These are phyloP conservation scores for Ditylenchus dipsaci DNA, from an alignment of 1,140 invertebrate species.

Conservation along the genomic window DNA sequence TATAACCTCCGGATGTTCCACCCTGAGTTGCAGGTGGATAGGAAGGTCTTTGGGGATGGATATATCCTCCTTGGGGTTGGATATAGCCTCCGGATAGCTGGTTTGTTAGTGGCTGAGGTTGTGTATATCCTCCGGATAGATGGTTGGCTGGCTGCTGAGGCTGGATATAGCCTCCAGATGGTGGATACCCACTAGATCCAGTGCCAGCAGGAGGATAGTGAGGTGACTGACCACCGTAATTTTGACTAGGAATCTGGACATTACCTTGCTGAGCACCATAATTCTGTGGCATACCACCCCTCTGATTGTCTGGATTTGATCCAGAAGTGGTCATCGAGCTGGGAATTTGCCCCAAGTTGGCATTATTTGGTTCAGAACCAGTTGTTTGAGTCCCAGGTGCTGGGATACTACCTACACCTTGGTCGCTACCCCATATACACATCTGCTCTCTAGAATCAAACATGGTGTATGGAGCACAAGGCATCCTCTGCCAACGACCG, in stretches of 20 bases:
- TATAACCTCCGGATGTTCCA: background rate
- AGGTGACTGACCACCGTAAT: too few relatives aligned
- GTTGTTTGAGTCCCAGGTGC: too few relatives aligned
- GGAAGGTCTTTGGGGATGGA: slow-evolving; percentile 14
- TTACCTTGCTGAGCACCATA: too few relatives aligned
- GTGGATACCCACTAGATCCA: too few relatives aligned
- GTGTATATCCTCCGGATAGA: background rate
- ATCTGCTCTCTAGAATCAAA: slow-evolving; percentile 52
- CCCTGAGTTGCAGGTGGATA: slow-evolving; percentile 18
- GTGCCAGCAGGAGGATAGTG: too few relatives aligned
- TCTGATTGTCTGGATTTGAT: slow-evolving; percentile 31
- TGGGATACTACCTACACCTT: too few relatives aligned
- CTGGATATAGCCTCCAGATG: too few relatives aligned
- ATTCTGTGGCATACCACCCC: too few relatives aligned
- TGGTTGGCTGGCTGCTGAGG: background rate
- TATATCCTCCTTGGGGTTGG: background rate
- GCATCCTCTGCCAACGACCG: slow-evolving; percentile 57
- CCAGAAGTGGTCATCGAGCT: too few relatives aligned
- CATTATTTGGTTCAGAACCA: too few relatives aligned
- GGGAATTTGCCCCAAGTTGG: too few relatives aligned
- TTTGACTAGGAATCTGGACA: too few relatives aligned
- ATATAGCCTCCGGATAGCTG: slow-evolving; percentile 15
- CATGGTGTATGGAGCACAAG: slow-evolving; percentile 53
- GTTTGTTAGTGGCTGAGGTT: background rate
- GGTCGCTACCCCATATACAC: slow-evolving; percentile 56